Base-by-base conservation (phyloP, 2,113 vertebrate species). In the Notothenia coriiceps region DNA sequence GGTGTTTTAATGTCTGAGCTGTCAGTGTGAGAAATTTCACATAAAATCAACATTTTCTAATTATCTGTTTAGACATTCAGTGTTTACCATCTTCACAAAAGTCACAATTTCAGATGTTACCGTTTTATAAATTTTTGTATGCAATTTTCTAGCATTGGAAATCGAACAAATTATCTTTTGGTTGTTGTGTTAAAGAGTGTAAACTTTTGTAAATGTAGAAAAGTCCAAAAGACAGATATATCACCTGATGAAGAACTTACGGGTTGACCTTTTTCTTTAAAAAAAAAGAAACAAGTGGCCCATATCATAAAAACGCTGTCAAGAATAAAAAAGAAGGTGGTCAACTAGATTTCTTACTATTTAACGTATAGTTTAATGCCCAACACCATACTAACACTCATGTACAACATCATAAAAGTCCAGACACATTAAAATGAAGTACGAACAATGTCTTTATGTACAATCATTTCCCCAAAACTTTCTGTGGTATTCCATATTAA, bases 361-460 rank as follows among this genome's bases (percentile, higher is more conserved):
- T 92, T 69, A 90, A 91, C 91, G 74, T 80, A 85, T 84, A 84
- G 87, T 96, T 96, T 96, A 96, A 96, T 95, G 93, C 76, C 91
- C 95, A 95, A 95, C 92, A 95, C 94, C 87, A 92, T 69, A 90
- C 95, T 94, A 91, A 95, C 95, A 94, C 91, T 92, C 94, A 91
- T 91, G 87, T 93, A 96, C 95, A 96, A 93, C 93, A 92, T 90
- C 73, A 92, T 92, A 93, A 91, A 93, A 93, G 93, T 90, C 89
- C 92, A 89, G 75, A 93, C 92, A 94, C 83, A 14, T 77, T 81
- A 86, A 66, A 92, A 92, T 64, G 47, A 91, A 93, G 88, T 92
- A 93, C 84, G 94, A 95, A 95, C 74, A 7, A 90, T 71, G 47
- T 68, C 86, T 89, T 84, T 91, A 84, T 69, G 85, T 93, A 91